Base-by-base conservation (phyloP, 2,113 vertebrate species). In the Agapornis roseicollis region DNA sequence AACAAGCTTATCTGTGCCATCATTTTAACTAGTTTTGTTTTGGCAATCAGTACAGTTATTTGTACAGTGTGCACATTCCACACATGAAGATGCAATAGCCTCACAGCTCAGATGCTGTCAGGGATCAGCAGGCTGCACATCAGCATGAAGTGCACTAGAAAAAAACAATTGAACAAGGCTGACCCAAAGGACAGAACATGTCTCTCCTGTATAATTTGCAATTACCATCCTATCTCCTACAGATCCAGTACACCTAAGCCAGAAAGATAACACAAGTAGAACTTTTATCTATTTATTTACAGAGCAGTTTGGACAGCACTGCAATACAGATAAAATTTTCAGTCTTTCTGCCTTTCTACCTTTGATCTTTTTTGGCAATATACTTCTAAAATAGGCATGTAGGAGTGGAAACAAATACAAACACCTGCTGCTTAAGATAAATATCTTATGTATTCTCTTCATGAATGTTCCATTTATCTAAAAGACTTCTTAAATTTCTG, bases 61-160 rank as follows among this genome's bases (percentile, higher is more conserved):
- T 50, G 66, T 77, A 17, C 23, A 47, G 7, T 0, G 0, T 41
- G 55, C 41, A 18, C 5, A 2, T 18, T 63, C 28, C 25, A 23
- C 28, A 71, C 37, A 52, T 13, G 74, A n/a, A 6, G 18, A 15
- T 79, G 35, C 27, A 24, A 37, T 3, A 20, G 44, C 27, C 53
- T 33, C 27, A 16, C 27, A 72, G 63, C 49, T 83, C 41, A 39
- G 49, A 52, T 44, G 24, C 7, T 31, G 6, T 41, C 11, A 13
- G 10, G 42, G 65, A 78, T 28, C 72, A 84, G 61, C 33, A 76
- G 29, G 13, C 7, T 61, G 12, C 37, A 77, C 2, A 6, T 5
- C 46, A 46, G 31, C 2, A 3, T 23, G 13, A 92, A 80, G 14
- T 0, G 0, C 16, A 64, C 33, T 39, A 49, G 78, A 71, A 92